Percentiles rank a stretch among this genome's conserved stretches.
These are phyloP conservation scores for Ahaetulla prasina DNA, from an alignment of 2,113 vertebrate genomes.

Conservation along the genomic window DNA sequence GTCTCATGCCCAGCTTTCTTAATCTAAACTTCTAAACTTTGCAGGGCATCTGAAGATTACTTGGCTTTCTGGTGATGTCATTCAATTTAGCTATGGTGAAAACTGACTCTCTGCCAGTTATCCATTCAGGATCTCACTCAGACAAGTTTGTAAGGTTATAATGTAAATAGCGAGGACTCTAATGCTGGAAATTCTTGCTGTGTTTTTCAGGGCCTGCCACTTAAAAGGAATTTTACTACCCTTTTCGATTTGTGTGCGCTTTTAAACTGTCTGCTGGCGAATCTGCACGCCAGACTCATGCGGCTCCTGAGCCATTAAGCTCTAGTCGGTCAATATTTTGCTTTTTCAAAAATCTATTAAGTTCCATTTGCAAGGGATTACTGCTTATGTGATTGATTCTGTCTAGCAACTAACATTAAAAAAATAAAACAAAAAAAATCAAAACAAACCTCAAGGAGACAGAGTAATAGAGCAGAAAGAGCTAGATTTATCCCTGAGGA, in stretches of 20 bases:
- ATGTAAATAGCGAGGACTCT: constrained; percentile 48
- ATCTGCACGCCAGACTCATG: constrained; percentile 35
- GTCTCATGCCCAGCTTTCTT: background rate
- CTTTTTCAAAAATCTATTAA: constrained; percentile 66
- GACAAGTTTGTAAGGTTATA: constrained; percentile 34
- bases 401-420: constrained; percentile 57
- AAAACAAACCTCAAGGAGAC: constrained; percentile 52
- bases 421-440: constrained; percentile 54
- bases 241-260: constrained; percentile 50
- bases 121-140: background rate
- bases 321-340: constrained; percentile 61
- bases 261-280: constrained; percentile 55
- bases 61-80: background rate
- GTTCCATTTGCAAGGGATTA: constrained; percentile 63
- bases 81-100: background rate
- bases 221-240: constrained; percentile 65
- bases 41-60: background rate
- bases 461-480: constrained; percentile 45
- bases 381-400: constrained; percentile 61
- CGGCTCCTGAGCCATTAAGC: constrained; percentile 61
- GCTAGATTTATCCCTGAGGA: constrained; percentile 55
- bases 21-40: background rate
- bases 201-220: constrained; percentile 34
- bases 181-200: constrained; percentile 54
- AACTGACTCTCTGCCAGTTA: background rate